A percentile compares a stretch with the other conserved stretches of the same genome.
phyloP scores from a whole-genome alignment of 1,140 invertebrate genomes.

The Macrosteles quadrilineatus region DNA sequence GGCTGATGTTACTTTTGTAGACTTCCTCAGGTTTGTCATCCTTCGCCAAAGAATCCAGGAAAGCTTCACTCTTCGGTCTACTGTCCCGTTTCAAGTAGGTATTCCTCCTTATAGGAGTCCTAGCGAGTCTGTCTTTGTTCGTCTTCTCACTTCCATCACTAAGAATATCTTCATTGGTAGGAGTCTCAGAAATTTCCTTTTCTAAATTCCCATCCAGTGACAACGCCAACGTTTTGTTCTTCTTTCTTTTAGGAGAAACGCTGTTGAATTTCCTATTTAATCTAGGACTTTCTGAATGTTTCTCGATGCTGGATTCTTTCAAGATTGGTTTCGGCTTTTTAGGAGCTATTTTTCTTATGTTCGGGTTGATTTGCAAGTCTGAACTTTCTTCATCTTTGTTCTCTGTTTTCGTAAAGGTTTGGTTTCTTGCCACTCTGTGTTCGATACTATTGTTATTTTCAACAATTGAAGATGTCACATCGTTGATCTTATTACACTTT shows the following conservation, averaged over 20 bases:
- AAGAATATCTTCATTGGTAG: not conserved
- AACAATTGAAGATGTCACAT: too few species aligned
- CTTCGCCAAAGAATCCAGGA: not conserved
- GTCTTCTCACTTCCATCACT: conserved; percentile 1
- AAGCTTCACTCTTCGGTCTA: conserved; percentile 13
- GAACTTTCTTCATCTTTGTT: not conserved
- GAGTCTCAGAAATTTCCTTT: not conserved
- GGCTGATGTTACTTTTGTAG: not conserved
- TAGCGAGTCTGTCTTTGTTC: not conserved
- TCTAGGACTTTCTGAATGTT: not conserved
- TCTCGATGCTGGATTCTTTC: not conserved
- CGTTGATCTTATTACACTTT: too few species aligned
- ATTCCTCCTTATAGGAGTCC: not conserved
- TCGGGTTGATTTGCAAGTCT: not conserved
- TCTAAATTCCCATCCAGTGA: conserved; percentile 3
- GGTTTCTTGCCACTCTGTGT: not conserved
- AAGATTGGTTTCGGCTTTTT: not conserved
- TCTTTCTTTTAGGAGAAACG: conserved; percentile 7
- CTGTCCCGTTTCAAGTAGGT: not conserved
- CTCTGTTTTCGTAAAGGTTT: not conserved
- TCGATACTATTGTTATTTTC: too few species aligned
- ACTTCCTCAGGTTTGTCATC: not conserved
- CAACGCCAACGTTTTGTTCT: not conserved
- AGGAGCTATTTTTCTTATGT: conserved; percentile 1
- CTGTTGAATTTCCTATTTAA: conserved; percentile 11